phyloP scores from a whole-genome alignment of 2,797 vertebrate genomes.

The Pseudotriccus pelzelni region DNA sequence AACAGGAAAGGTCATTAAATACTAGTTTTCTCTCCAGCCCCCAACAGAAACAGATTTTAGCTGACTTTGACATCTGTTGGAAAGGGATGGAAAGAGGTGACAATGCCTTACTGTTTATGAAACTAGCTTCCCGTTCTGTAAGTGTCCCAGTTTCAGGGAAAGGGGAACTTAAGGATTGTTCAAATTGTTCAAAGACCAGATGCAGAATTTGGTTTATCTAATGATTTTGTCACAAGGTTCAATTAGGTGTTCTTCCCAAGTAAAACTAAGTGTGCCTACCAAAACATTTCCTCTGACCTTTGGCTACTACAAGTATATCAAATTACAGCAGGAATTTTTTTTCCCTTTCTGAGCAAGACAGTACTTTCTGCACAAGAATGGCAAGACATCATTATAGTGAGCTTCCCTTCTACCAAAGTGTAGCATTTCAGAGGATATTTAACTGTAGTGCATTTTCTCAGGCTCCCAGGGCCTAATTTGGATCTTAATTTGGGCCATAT shows the following conservation, averaged over 20 bases:
- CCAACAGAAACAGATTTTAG: slow-evolving; percentile 5
- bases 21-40: slow-evolving; percentile 10
- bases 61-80: not conserved
- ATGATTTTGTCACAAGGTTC: not conserved
- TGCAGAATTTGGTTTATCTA: not conserved
- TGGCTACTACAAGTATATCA: not conserved
- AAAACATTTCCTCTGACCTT: not conserved
- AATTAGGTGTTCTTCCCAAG: not conserved
- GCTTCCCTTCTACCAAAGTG: not conserved
- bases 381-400: not conserved
- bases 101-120: not conserved
- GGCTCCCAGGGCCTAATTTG: not conserved
- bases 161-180: not conserved
- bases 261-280: not conserved
- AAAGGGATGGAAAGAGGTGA: not conserved
- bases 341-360: not conserved
- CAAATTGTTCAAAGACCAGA: not conserved
- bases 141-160: not conserved
- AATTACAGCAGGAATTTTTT: not conserved
- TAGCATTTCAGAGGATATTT: not conserved
- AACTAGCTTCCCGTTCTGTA: not conserved
- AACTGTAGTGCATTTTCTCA: not conserved
- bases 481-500: not conserved
- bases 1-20: not conserved
- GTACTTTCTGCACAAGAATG: not conserved